Evolutionary conservation across 2,113 vertebrate genomes (phyloP), one percentile per base, ranked within the genome.

Genomic region (Nerophis lumbriciformis): DNA sequence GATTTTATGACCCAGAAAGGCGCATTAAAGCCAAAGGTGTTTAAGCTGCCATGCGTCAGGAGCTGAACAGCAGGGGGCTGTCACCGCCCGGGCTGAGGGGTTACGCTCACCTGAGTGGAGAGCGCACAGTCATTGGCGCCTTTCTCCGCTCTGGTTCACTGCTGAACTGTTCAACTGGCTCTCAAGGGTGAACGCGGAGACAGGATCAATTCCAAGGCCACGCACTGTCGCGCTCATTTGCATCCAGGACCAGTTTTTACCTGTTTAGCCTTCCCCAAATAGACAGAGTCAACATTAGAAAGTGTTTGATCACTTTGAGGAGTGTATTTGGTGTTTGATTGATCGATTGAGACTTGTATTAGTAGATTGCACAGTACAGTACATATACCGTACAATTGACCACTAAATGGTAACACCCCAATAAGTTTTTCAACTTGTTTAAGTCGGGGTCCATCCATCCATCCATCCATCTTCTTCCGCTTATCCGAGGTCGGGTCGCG

Each of bases 161-260:
- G 38, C 54, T 57, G 38, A 21, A 57, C 53, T 57, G 38, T 57
- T 57, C 38, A 16, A 44, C 54, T 11, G 16, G 19, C 54, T 57
- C 54, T 39, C 54, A 12, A 57, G 54, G 54, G 54, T 42, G 54
- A 57, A 39, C 54, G 2, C 10, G 6, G 54, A 57, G 38, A 42
- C 38, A 21, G 38, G n/a, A 44, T 57, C 38, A 57, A 39, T 39
- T 19, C 38, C 54, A 42, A 19, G n/a, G 42, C 42, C 42, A 2
- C 11, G 10, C 42, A 44, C 9, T 44, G 42, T 10, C 10, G 42
- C 15, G 12, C 38, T 3, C 37, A 44, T 57, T 19, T 16, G 54
- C 16, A 45, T 11, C 4, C 42, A 45, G 10, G 3, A 11, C 8
- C 38, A 7, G 6, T 12, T 10, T 4, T 57, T 57, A 56, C 38